These are phyloP conservation scores for Cordilura impudica DNA, from an alignment of 2,888 invertebrate species.

Conservation along the genomic window DNA sequence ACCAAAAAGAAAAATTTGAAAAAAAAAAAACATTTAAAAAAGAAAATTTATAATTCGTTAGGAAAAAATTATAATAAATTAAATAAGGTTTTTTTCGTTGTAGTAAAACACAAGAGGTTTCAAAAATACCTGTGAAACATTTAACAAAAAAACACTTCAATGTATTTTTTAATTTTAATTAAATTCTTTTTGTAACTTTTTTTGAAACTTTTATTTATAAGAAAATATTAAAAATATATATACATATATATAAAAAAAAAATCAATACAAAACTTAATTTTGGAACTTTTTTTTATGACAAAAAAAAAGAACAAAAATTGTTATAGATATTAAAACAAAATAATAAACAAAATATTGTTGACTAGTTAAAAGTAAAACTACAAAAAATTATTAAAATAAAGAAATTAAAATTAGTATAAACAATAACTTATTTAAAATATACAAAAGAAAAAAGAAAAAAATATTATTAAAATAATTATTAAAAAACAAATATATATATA, in stretches of 20 bases:
- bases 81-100: slow-evolving; percentile 38
- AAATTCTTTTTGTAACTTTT: background rate
- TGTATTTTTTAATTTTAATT: slow-evolving; percentile 36
- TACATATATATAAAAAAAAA: slow-evolving; percentile 19
- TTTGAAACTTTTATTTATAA: slow-evolving; percentile 13
- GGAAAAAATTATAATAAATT: background rate
- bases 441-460: slow-evolving; percentile 48
- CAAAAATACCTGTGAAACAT: slow-evolving; percentile 72
- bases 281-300: slow-evolving; percentile 53
- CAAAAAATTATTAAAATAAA: slow-evolving; percentile 32
- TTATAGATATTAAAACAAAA: slow-evolving; percentile 62
- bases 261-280: slow-evolving; percentile 42
- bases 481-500: slow-evolving; percentile 43
- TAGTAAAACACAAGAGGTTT: slow-evolving; percentile 71
- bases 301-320: slow-evolving; percentile 66
- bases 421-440: slow-evolving; percentile 59
- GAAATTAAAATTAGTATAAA: slow-evolving; percentile 59
- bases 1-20: slow-evolving; percentile 37
- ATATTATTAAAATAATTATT: slow-evolving; percentile 29
- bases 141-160: slow-evolving; percentile 55
- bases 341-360: slow-evolving; percentile 59
- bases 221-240: background rate
- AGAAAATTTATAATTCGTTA: slow-evolving; percentile 15
- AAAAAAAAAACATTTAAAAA: slow-evolving; percentile 6
- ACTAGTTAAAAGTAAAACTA: slow-evolving; percentile 60